phyloP scores from a whole-genome alignment of 2,113 vertebrate genomes.

The Podocnemis expansa region DNA sequence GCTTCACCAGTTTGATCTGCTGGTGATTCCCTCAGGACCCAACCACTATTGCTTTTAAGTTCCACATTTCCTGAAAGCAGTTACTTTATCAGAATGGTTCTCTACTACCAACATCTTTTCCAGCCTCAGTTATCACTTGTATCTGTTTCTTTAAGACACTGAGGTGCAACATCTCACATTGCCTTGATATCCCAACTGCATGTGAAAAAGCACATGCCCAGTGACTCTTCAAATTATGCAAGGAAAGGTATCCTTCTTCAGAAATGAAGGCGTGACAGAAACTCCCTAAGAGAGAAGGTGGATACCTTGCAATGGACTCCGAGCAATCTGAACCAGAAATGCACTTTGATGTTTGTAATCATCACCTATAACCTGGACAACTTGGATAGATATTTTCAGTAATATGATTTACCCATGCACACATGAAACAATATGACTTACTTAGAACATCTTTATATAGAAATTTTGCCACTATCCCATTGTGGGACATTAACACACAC shows the following conservation, averaged over 20 bases:
- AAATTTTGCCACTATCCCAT: background rate
- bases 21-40: background rate
- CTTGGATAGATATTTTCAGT: no score
- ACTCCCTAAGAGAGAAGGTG: background rate
- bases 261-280: background rate
- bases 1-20: background rate
- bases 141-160: background rate
- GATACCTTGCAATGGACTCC: background rate
- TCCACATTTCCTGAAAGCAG: background rate
- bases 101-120: background rate
- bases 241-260: background rate
- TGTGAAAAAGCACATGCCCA: background rate
- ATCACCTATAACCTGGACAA: background rate
- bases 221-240: background rate
- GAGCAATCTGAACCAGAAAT: background rate
- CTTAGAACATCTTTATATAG: background rate
- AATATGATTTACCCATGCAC: background rate
- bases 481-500: background rate
- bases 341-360: accelerated
- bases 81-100: background rate
- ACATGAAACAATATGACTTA: background rate
- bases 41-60: background rate
- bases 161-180: background rate
- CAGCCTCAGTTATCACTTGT: background rate
- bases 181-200: background rate